Base-by-base conservation (phyloP, 2,797 vertebrate genomes). In the Eulemur mongoz region DNA sequence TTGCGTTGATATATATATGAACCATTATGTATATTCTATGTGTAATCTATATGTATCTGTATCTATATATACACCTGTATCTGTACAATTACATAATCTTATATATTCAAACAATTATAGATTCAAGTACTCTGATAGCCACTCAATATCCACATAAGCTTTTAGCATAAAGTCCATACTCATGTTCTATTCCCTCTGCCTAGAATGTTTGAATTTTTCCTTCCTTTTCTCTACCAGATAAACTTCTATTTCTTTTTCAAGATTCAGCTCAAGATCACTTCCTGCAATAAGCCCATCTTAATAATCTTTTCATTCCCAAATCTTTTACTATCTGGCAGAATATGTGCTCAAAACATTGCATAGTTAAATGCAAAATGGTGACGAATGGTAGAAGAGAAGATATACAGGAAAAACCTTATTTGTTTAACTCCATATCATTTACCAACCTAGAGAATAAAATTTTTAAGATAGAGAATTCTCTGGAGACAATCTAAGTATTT, bases 371-470 rank as follows among this genome's bases (percentile, higher is more conserved):
- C 27, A 88, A 89, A 89, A 69, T 75, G 27, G 3, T 76, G 35
- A 82, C 32, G 14, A 75, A 79, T 27, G 27, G 73, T 3, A 92
- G n/a, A 86, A 81, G 18, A 96, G 50, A 91, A 84, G 30, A 43
- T 32, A 76, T 43, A 75, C 2, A 92, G 50, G 22, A 76, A 9
- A 75, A 59, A 43, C 12, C 40, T 70, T 82, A 43, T 59, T 85
- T 76, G 63, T 88, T 91, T 93, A 75, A 83, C 89, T 9, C 54
- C 57, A 25, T 82, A 18, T 96, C 35, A 75, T 75, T 93, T 86
- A 52, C 20, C n/a, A 84, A 78, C 15, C 8, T 70, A 83, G 35
- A 91, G 5, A 85, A 79, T 59, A 94, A 57, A 79, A 52, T 89
- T 11, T 48, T 11, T 81, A 43, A 89, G 5, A 6, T 73, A 70